Percentiles rank a stretch among this genome's conserved stretches.
Conservation (phyloP, 1,140 invertebrate species). For the Temnothorax longispinosus region DNA sequence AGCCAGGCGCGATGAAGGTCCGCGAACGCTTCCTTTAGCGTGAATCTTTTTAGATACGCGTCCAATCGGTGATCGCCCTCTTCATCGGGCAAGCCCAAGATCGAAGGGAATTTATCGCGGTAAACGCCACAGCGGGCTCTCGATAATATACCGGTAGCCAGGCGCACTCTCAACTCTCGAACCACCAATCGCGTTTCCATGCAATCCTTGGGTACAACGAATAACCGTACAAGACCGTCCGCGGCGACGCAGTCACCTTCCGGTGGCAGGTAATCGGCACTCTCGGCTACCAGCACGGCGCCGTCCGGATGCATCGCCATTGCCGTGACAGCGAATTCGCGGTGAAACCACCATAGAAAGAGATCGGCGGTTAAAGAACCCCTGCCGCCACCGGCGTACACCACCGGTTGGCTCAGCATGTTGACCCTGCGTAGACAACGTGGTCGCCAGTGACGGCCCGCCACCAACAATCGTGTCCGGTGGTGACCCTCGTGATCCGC, state of each 20-base stretch:
- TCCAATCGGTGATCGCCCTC: conserved; percentile 64
- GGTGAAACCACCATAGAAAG: conserved; percentile 87
- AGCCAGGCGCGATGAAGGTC: conserved; percentile 86
- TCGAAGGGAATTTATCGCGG: neutral
- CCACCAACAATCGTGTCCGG: conserved; percentile 85
- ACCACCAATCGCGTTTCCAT: conserved; percentile 80
- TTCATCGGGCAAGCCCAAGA: conserved; percentile 43
- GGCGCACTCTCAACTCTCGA: conserved; percentile 82
- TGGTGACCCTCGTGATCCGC: conserved; percentile 85
- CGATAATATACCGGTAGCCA: conserved; percentile 82
- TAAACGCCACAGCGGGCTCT: conserved; percentile 70
- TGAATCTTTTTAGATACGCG: conserved; percentile 81
- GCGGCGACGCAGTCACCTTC: conserved; percentile 82
- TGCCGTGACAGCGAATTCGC: conserved; percentile 85
- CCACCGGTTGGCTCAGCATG: conserved; percentile 86
- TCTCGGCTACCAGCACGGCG: conserved; percentile 83
- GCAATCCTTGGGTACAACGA: conserved; percentile 77
- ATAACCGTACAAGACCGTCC: conserved; percentile 82
- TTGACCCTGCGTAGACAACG: conserved; percentile 85
- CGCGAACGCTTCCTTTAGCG: conserved; percentile 85
- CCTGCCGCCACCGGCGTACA: conserved; percentile 86
- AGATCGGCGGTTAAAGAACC: conserved; percentile 85
- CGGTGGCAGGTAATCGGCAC: conserved; percentile 81
- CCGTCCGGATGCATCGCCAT: conserved; percentile 85
- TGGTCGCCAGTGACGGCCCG: conserved; percentile 85